Percentiles rank a stretch among this genome's conserved stretches.
phyloP scores from a whole-genome alignment of 1,140 invertebrate genomes.

The Eriocheir sinensis region DNA sequence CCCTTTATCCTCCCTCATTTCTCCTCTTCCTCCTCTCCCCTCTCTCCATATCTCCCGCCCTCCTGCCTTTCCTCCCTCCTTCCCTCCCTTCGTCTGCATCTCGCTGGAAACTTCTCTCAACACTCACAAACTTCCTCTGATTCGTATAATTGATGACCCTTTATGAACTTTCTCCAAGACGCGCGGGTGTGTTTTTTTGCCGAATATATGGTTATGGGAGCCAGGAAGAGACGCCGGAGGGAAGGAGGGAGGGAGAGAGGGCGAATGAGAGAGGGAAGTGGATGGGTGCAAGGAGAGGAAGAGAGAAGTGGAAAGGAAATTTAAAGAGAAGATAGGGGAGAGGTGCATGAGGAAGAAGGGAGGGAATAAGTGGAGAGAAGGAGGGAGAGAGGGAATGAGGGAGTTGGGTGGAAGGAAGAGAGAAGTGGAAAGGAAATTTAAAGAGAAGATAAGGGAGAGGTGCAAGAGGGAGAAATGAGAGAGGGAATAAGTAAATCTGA shows the following conservation, averaged over 20 bases:
- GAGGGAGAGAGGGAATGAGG: not conserved
- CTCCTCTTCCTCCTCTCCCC: not conserved
- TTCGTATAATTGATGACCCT: constrained; percentile 24
- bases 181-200: not conserved
- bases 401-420: not conserved
- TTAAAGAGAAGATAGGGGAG: not conserved
- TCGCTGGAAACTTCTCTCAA: constrained; percentile 3
- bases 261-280: not conserved
- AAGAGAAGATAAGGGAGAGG: not conserved
- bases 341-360: too few species aligned
- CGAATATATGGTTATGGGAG: not conserved
- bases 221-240: not conserved
- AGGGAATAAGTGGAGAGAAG: not conserved
- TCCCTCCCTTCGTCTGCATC: not conserved
- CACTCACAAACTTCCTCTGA: constrained; percentile 23
- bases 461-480: too few species aligned
- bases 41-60: not conserved
- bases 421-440: not conserved
- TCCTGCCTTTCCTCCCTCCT: not conserved
- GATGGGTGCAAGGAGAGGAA: not conserved
- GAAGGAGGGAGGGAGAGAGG: not conserved
- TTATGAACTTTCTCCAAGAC: constrained; percentile 3
- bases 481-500: too few species aligned
- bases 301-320: not conserved
- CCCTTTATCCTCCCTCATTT: not conserved